Percentiles rank a stretch among this genome's conserved stretches.
These are phyloP conservation scores for Holothuria glaberrima DNA, from an alignment of 35 echinoderm and acorn worm genomes.

Conservation along the genomic window DNA sequence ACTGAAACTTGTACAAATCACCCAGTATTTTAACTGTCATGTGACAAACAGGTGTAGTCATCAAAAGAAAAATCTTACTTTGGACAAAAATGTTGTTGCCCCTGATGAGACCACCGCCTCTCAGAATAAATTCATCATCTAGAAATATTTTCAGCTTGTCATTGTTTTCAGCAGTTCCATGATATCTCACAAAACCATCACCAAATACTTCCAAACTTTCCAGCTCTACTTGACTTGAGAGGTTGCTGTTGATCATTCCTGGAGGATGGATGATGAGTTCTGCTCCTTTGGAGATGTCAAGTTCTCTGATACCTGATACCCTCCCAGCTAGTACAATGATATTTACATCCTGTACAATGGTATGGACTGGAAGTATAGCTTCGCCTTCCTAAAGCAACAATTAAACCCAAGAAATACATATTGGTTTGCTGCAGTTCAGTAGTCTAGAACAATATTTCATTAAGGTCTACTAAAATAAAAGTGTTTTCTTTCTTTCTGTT, in stretches of 20 bases:
- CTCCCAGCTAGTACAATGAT: background rate
- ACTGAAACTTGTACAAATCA: too few species aligned
- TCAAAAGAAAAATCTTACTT: constrained; percentile 58
- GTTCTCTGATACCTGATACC: background rate
- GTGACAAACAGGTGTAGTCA: too few species aligned
- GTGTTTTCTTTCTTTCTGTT: too few species aligned
- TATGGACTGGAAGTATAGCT: background rate
- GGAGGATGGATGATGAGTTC: background rate
- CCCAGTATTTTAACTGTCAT: too few species aligned
- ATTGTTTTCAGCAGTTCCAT: constrained; percentile 38
- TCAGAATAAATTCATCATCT: constrained; percentile 39
- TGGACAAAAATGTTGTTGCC: constrained; percentile 62
- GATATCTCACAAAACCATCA: constrained; percentile 66
- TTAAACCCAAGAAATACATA: background rate
- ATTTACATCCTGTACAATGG: background rate
- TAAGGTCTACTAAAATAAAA: too few species aligned
- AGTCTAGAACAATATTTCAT: background rate
- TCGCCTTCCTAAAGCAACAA: constrained; percentile 7
- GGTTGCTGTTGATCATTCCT: constrained; percentile 70
- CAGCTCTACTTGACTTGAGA: constrained; percentile 56
- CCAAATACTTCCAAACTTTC: constrained; percentile 53
- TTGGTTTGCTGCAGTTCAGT: background rate
- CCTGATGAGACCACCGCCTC: constrained; percentile 67
- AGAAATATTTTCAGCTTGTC: constrained; percentile 57
- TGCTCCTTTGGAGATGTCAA: background rate